Conservation (phyloP, 2,113 vertebrate species). For the Amia ocellicauda region DNA sequence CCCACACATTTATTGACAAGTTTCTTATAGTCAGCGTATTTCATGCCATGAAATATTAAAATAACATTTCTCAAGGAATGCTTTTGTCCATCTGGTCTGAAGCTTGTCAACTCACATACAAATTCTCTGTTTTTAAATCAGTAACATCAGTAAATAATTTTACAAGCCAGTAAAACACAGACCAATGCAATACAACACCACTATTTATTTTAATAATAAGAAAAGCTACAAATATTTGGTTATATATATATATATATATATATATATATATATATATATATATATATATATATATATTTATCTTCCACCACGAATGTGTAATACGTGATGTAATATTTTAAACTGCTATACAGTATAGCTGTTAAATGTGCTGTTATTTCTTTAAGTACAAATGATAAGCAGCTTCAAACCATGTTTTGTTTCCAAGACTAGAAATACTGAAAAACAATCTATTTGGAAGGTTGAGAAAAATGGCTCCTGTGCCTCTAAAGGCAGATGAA, state of each 20-base stretch:
- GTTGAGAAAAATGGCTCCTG: constrained; percentile 2
- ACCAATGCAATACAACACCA: no score
- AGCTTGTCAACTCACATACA: not conserved
- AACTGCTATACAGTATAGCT: no score
- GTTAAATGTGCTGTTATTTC: no score
- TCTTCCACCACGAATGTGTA: no score
- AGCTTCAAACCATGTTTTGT: no score
- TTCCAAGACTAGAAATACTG: no score
- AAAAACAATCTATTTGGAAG: not conserved
- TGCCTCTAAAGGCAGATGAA: constrained; percentile 13
- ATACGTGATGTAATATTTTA: no score
- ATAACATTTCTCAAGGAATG: not conserved
- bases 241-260: no score
- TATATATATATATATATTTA: not conserved
- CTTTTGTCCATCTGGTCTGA: not conserved
- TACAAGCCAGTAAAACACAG: no score
- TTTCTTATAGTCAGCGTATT: constrained; percentile 37
- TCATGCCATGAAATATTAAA: constrained; percentile 41
- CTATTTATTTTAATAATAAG: not conserved
- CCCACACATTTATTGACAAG: constrained; percentile 29
- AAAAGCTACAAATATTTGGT: no score
- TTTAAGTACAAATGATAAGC: no score
- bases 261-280: no score
- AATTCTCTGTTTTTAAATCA: not conserved
- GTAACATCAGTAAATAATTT: not conserved